These are phyloP conservation scores for Amphiprion clarkii DNA, from an alignment of 2,797 vertebrate genomes.

Conservation along the genomic window DNA sequence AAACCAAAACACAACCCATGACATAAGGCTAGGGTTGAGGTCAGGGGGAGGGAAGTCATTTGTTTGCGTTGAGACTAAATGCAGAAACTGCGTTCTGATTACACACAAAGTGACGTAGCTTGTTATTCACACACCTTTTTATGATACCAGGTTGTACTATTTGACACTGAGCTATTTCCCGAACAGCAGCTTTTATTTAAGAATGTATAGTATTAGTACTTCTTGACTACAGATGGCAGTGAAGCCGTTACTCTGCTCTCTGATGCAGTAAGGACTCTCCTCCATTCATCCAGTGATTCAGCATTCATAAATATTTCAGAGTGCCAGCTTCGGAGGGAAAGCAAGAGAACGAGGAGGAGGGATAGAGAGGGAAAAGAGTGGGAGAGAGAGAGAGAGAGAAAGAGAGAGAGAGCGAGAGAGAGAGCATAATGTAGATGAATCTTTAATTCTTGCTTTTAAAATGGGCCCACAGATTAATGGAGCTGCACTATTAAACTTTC, in stretches of 20 bases:
- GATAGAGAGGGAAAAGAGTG: not conserved
- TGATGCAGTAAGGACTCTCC: slow-evolving; percentile 39
- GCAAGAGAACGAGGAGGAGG: not conserved
- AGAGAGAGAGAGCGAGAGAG: too few species aligned
- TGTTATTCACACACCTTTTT: too few species aligned
- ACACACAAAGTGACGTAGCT: too few species aligned
- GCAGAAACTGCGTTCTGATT: too few species aligned
- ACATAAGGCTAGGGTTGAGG: too few species aligned
- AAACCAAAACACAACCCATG: too few species aligned
- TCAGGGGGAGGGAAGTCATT: too few species aligned
- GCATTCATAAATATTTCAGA: slow-evolving; percentile 81
- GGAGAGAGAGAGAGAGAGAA: not conserved
- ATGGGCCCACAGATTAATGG: slow-evolving; percentile 73
- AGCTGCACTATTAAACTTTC: slow-evolving; percentile 71
- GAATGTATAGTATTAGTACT: too few species aligned
- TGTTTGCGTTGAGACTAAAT: too few species aligned
- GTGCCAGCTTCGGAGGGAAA: slow-evolving; percentile 26
- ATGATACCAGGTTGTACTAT: too few species aligned
- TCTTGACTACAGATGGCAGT: not conserved
- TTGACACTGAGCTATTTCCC: too few species aligned
- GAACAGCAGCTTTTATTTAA: too few species aligned
- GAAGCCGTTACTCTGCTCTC: slow-evolving; percentile 9
- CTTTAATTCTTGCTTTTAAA: slow-evolving; percentile 82
- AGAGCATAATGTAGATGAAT: slow-evolving; percentile 55
- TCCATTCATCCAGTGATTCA: slow-evolving; percentile 76